Base-by-base conservation (phyloP, 2,797 vertebrate genomes). In the Eupleurogrammus muticus region DNA sequence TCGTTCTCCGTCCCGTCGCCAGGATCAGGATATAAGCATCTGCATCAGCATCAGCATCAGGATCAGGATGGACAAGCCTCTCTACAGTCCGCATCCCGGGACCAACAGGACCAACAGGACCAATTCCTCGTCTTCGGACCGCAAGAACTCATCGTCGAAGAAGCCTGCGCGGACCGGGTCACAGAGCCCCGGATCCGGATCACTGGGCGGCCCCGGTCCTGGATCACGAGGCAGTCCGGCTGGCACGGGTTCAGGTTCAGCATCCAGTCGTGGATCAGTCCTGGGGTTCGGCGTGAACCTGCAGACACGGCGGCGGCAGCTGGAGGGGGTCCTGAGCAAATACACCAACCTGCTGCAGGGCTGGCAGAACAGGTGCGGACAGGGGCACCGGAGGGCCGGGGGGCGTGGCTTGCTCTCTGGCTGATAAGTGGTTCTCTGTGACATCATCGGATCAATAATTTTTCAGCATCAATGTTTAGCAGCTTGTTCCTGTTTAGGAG, bases 321-420 rank as follows among this genome's bases (percentile, higher is more conserved):
- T 96, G 90, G 97, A 98, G 82, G 97, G 97, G 85, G 90, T 96
- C 69, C 94, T 99, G 78, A 97, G 97, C 94, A 99, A 98, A 93
- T 99, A 99, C 93, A 99, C 97, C 82, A 99, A 99, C 93, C 95
- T 99, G 74, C 92, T 99, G 63, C 97, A 99, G 86, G 97, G 97
- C 87, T 98, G 97, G 97, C 97, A 99, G 92, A 96, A 96, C 96
- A 98, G 97, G 97, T 98, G 92, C 92, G 82, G 11, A 11, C 69
- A 28, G 28, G 28, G 28, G 28, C 3, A 28, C 28, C 3, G 28
- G 28, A 3, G 28, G 28, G n/a, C n/a, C n/a, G n/a, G n/a, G n/a
- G n/a, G n/a, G n/a, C n/a, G n/a, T n/a, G 28, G 28, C 6, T 28
- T 28, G 28, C 3, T 28, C 28, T 28, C 28, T 28, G 28, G 6